Percentiles rank a stretch among this genome's conserved stretches.
Evolutionary conservation across 2,113 vertebrate species (phyloP).

Genomic region (Ascaphus truei): DNA sequence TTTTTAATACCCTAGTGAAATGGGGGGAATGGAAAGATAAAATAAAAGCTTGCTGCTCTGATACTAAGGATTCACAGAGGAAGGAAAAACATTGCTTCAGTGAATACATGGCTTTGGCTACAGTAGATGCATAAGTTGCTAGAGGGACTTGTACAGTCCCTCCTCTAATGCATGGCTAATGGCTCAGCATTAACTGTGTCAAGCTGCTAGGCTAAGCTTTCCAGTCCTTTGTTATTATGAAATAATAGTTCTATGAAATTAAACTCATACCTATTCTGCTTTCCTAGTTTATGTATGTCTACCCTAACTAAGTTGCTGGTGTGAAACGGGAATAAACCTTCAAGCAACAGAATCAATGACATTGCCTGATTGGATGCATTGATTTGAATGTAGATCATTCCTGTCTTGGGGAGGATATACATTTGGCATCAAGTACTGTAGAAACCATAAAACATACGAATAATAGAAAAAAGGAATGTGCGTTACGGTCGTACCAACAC

Average conservation of each 20-base stretch:
- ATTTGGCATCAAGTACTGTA: not conserved
- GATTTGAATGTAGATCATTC: not conserved
- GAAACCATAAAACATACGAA: not conserved
- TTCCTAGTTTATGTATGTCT: not conserved
- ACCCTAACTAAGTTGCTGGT: slow-evolving; percentile 12
- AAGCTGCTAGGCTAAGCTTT: slow-evolving; percentile 29
- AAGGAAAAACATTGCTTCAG: slow-evolving; percentile 44
- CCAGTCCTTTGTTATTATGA: slow-evolving; percentile 44
- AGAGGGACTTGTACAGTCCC: slow-evolving; percentile 36
- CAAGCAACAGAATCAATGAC: not conserved
- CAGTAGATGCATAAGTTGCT: slow-evolving; percentile 40
- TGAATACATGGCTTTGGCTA: slow-evolving; percentile 46
- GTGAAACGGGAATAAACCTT: slow-evolving; percentile 17
- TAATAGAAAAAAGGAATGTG: too few relatives aligned
- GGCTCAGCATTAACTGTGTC: slow-evolving; percentile 39
- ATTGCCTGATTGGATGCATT: not conserved
- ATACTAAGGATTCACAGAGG: slow-evolving; percentile 49
- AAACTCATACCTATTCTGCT: slow-evolving; percentile 37
- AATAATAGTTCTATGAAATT: slow-evolving; percentile 51
- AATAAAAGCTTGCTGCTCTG: slow-evolving; percentile 52
- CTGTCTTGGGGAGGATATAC: not conserved
- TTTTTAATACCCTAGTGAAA: slow-evolving; percentile 58
- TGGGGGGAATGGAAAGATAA: slow-evolving; percentile 50
- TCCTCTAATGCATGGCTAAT: slow-evolving; percentile 49
- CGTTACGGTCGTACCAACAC: too few relatives aligned